Percentiles rank a stretch among this genome's conserved stretches.
Evolutionary conservation across 1,140 invertebrate species (phyloP).

Genomic region (Radopholus similis): DNA sequence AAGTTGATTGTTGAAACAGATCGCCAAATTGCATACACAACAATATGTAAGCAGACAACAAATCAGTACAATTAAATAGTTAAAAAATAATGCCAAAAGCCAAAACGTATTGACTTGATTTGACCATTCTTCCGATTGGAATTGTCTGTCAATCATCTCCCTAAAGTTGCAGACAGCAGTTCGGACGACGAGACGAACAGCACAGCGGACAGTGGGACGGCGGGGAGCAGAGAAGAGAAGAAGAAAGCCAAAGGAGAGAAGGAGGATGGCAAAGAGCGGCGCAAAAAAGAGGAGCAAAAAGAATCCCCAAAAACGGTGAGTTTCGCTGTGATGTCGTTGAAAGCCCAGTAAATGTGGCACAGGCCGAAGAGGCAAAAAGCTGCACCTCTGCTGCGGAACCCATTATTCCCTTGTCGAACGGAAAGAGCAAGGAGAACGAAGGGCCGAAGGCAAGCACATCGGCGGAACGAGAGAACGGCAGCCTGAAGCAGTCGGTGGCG

Average conservation of each 20-base stretch:
- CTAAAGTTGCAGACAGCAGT: slow-evolving; percentile 53
- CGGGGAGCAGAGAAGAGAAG: not conserved
- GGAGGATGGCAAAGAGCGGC: not conserved
- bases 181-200: slow-evolving; percentile 50
- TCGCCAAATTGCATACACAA: slow-evolving; percentile 43
- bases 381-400: no score
- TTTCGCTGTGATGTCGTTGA: not conserved
- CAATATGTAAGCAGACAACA: slow-evolving; percentile 38
- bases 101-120: not conserved
- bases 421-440: no score
- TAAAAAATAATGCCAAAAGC: not conserved
- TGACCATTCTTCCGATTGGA: not conserved
- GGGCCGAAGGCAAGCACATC: no score
- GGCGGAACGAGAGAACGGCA: no score
- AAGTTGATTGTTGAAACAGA: slow-evolving; percentile 38
- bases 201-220: not conserved
- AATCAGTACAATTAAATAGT: not conserved
- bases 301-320: not conserved
- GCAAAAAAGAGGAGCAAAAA: slow-evolving; percentile 11
- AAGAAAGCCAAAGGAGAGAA: slow-evolving; percentile 1
- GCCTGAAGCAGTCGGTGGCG: no score
- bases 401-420: not conserved
- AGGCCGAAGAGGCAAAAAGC: not conserved
- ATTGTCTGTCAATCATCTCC: not conserved
- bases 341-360: not conserved